These are phyloP conservation scores for Hyles lineata DNA, from an alignment of 2,888 invertebrate genomes.

Conservation along the genomic window DNA sequence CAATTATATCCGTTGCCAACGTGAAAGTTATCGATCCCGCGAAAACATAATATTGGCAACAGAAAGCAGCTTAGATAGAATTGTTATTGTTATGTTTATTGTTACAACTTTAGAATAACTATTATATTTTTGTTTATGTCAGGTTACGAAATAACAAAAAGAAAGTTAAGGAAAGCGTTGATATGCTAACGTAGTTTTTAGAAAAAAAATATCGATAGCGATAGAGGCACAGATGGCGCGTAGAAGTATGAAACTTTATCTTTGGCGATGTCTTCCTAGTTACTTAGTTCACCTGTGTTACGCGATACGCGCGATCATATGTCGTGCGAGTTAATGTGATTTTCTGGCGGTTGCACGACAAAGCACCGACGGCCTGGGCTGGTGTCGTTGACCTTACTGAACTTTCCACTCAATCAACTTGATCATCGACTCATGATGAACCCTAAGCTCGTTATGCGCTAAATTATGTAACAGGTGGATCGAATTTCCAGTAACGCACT, in stretches of 20 bases:
- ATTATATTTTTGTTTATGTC: constrained; percentile 8
- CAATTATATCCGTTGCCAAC: constrained; percentile 3
- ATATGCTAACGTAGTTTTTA: background rate
- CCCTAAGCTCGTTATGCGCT: constrained; percentile 43
- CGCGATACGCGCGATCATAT: constrained; percentile 56
- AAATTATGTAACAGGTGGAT: constrained; percentile 58
- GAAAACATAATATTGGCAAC: constrained; percentile 7
- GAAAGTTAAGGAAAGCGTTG: constrained; percentile 13
- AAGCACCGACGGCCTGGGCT: constrained; percentile 60
- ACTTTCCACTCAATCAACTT: constrained; percentile 81
- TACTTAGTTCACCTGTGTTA: constrained; percentile 46
- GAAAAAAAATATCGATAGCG: background rate
- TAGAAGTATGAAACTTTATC: constrained; percentile 51
- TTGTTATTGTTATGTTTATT: constrained; percentile 9
- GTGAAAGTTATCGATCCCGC: constrained; percentile 5
- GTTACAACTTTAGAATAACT: background rate
- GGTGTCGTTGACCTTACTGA: constrained; percentile 74
- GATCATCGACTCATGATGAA: constrained; percentile 74
- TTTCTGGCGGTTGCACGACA: constrained; percentile 70
- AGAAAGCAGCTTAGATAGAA: background rate
- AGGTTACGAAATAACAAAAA: background rate
- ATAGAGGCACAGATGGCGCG: constrained; percentile 43
- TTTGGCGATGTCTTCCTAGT: constrained; percentile 62
- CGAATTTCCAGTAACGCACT: background rate
- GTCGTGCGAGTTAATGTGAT: constrained; percentile 65